A percentile compares a stretch with the other conserved stretches of the same genome.
phyloP scores from a whole-genome alignment of 2,113 vertebrate species.

The Callionymus lyra region DNA sequence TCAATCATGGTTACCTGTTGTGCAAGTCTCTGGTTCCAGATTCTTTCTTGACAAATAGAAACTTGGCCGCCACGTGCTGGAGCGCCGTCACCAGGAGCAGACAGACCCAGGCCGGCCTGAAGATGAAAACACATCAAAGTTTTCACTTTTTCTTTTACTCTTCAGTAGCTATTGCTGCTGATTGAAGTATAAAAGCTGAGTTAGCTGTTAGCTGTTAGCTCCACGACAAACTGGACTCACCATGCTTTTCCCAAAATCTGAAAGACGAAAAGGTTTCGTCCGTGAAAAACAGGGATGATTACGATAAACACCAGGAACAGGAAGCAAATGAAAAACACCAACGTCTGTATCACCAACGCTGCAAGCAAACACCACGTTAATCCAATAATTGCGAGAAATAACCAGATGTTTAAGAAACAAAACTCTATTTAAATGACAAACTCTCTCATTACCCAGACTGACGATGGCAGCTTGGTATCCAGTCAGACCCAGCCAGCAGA shows the following conservation, averaged over 20 bases:
- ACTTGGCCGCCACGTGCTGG: conserved; percentile 72
- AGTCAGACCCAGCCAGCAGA: conserved; percentile 80
- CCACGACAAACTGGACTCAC: conserved; percentile 66
- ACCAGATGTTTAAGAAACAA: neutral
- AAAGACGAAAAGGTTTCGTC: conserved; percentile 67
- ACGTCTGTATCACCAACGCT: conserved; percentile 80
- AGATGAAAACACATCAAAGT: neutral
- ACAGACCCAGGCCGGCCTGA: conserved; percentile 82
- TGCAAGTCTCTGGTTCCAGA: conserved; percentile 54
- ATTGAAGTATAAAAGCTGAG: too few relatives aligned
- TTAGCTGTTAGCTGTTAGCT: too few relatives aligned
- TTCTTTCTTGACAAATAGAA: conserved; percentile 71
- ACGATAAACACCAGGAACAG: conserved; percentile 74
- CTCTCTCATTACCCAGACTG: conserved; percentile 72
- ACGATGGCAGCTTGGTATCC: conserved; percentile 76
- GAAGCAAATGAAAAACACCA: conserved; percentile 78
- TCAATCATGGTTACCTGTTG: conserved; percentile 46
- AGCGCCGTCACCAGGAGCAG: conserved; percentile 57
- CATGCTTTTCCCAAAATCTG: conserved; percentile 67
- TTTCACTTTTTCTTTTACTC: too few relatives aligned
- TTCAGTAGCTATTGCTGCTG: too few relatives aligned
- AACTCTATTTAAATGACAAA: neutral
- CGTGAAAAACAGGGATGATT: conserved; percentile 70
- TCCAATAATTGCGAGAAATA: too few relatives aligned
- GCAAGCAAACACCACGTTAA: conserved; percentile 2